Evolutionary conservation across 30 jellyfish, hydroid and myxozoan species (phyloP).

Genomic region (Nemopilema nomurai): DNA sequence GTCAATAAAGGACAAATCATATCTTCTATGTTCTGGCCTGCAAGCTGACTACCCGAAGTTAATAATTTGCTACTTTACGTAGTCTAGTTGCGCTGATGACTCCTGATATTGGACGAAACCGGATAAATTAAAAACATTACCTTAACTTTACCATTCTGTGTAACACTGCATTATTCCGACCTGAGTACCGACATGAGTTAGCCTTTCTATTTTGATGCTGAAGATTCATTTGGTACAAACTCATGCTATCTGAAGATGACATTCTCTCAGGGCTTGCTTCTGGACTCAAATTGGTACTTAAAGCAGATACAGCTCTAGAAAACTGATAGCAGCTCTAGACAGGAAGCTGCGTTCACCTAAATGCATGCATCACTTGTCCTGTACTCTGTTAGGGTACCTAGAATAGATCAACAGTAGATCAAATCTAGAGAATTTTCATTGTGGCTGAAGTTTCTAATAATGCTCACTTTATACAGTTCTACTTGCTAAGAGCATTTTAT

Average conservation of each 20-base stretch:
- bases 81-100: no score
- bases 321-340: no score
- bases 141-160: no score
- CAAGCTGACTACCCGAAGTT: no score
- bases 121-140: no score
- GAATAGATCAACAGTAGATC: background rate
- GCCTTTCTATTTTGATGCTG: background rate
- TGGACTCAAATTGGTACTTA: background rate
- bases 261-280: slow-evolving; percentile 5
- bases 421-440: background rate
- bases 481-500: background rate
- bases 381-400: background rate
- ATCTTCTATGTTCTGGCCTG: no score
- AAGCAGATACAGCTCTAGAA: no score
- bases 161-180: no score
- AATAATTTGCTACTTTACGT: no score
- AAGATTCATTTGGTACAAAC: background rate
- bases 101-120: no score
- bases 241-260: slow-evolving; percentile 5
- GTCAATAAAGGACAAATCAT: no score
- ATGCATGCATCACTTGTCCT: background rate
- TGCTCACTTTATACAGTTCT: background rate
- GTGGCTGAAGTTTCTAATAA: background rate
- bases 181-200: no score
- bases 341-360: background rate